Evolutionary conservation across 2,797 vertebrate species (phyloP).

Genomic region (Halcyon leucocephala): DNA sequence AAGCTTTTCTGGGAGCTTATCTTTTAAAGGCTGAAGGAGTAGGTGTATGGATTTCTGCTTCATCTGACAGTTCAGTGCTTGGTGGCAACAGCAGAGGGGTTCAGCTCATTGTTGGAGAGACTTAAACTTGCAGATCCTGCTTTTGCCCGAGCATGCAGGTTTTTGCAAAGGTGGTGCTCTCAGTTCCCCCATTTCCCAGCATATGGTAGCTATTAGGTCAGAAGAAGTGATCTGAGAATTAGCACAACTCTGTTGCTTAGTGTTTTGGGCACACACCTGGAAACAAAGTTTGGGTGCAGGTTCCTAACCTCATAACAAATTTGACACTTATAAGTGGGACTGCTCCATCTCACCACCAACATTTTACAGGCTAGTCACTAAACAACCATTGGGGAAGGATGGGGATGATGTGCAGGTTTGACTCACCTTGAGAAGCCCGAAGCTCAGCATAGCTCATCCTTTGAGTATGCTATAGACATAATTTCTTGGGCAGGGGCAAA

Average conservation of each 20-base stretch:
- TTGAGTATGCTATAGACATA: not conserved
- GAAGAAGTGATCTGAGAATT: not conserved
- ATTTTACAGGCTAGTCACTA: not conserved
- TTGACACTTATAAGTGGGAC: not conserved
- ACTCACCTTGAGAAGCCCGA: not conserved
- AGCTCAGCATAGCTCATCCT: not conserved
- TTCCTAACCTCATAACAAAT: not conserved
- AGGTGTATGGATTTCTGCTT: not conserved
- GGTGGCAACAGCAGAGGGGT: accelerated
- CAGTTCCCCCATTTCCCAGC: not conserved
- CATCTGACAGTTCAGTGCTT: not conserved
- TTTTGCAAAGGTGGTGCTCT: not conserved
- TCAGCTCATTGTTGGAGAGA: not conserved
- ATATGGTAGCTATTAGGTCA: not conserved
- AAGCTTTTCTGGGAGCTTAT: not conserved
- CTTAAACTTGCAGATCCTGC: not conserved
- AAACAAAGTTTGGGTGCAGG: not conserved
- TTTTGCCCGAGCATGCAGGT: not conserved
- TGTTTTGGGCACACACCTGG: not conserved
- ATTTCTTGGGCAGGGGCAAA: not conserved
- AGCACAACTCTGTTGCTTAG: not conserved
- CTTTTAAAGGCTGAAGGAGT: not conserved
- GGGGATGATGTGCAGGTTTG: not conserved
- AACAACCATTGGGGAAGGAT: not conserved
- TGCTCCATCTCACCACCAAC: not conserved